A percentile compares a stretch with the other conserved stretches of the same genome.
These are phyloP conservation scores for Capitella teleta DNA, from an alignment of 1,140 invertebrate genomes.

Conservation along the genomic window DNA sequence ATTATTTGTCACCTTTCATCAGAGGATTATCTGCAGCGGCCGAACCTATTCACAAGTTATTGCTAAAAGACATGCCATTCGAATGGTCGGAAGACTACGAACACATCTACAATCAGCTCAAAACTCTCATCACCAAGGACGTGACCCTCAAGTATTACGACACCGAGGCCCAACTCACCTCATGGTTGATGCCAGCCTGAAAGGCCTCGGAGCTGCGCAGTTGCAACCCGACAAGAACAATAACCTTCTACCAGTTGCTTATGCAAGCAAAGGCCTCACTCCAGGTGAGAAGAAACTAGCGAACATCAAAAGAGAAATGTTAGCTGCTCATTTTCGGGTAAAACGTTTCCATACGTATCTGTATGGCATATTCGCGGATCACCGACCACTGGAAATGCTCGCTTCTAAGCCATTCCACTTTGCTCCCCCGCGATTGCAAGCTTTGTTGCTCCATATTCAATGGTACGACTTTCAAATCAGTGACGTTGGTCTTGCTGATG, in stretches of 20 bases:
- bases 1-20: slow-evolving; percentile 16
- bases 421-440: slow-evolving; percentile 34
- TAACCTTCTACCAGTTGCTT: no score
- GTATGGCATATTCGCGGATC: slow-evolving; percentile 9
- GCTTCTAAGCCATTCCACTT: slow-evolving; percentile 35
- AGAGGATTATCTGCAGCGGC: slow-evolving; percentile 8
- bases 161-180: no score
- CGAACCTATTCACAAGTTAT: not conserved
- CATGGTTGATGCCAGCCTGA: no score
- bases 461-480: slow-evolving; percentile 38
- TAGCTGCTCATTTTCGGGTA: slow-evolving; percentile 9
- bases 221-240: slow-evolving; percentile 40
- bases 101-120: slow-evolving; percentile 14
- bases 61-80: slow-evolving; percentile 6
- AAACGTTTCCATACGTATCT: slow-evolving; percentile 6
- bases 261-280: slow-evolving; percentile 4
- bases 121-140: slow-evolving; percentile 13
- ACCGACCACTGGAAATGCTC: slow-evolving; percentile 21
- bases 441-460: no score
- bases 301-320: slow-evolving; percentile 7
- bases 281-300: no score
- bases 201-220: slow-evolving; percentile 38
- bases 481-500: slow-evolving; percentile 39
- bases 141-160: slow-evolving; percentile 21
- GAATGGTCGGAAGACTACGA: slow-evolving; percentile 2